Evolutionary conservation across 2,113 vertebrate genomes (phyloP).

Genomic region (Podiceps cristatus): DNA sequence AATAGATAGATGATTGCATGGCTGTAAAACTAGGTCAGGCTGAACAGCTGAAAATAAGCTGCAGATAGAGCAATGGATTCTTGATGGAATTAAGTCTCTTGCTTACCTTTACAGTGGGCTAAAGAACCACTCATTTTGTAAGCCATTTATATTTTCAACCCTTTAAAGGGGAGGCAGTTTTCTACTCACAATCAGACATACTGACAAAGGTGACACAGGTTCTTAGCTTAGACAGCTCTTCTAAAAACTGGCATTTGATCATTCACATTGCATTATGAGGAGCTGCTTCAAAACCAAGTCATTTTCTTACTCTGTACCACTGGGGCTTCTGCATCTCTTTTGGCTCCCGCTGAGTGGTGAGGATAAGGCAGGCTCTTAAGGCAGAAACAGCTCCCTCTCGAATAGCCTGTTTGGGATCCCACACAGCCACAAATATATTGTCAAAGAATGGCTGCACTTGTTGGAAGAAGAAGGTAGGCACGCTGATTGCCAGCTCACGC

Average conservation of each 20-base stretch:
- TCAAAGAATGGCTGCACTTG: slow-evolving; percentile 99
- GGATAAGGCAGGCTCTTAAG: slow-evolving; percentile 93
- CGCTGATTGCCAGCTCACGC: slow-evolving; percentile 94
- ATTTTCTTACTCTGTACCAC: slow-evolving; percentile 93
- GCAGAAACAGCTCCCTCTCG: slow-evolving; percentile 95
- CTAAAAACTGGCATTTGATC: background rate
- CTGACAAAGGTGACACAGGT: background rate
- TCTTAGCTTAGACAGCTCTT: background rate
- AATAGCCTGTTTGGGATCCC: slow-evolving; percentile 98
- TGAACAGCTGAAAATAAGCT: background rate
- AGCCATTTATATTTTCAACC: background rate
- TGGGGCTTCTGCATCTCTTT: slow-evolving; percentile 99
- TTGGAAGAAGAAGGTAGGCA: slow-evolving; percentile 99
- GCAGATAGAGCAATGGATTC: background rate
- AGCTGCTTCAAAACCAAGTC: background rate
- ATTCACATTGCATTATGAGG: background rate
- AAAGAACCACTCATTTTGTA: background rate
- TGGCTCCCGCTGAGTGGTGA: slow-evolving; percentile 96
- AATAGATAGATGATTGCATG: background rate
- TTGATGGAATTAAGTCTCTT: background rate
- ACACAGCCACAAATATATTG: slow-evolving; percentile 96
- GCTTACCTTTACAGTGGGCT: background rate
- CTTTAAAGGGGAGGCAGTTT: background rate
- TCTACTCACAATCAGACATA: background rate
- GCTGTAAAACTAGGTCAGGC: background rate